Percentiles rank a stretch among this genome's conserved stretches.
phyloP scores from a whole-genome alignment of 2,888 invertebrate genomes.

The Drosophila multiciliata region DNA sequence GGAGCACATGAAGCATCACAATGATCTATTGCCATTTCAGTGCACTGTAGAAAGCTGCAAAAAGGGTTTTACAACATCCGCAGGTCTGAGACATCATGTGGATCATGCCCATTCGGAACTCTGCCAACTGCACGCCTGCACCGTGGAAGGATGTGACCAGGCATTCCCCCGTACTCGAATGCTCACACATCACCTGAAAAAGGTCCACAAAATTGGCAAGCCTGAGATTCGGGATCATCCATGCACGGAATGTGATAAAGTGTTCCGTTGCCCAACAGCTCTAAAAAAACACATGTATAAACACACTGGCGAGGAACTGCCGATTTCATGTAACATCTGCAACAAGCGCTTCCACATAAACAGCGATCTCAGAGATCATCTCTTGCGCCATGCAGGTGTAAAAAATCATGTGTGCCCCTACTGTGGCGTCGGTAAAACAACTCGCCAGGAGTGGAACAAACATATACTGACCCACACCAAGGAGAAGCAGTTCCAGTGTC shows the following conservation, averaged over 20 bases:
- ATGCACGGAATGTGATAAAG: slow-evolving; percentile 81
- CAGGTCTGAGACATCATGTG: slow-evolving; percentile 75
- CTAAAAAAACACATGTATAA: slow-evolving; percentile 83
- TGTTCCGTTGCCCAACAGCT: slow-evolving; percentile 82
- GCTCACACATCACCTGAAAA: slow-evolving; percentile 78
- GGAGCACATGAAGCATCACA: slow-evolving; percentile 82
- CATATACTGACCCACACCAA: slow-evolving; percentile 83
- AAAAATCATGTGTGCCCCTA: slow-evolving; percentile 83
- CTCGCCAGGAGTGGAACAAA: slow-evolving; percentile 82
- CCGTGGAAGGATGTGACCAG: slow-evolving; percentile 78
- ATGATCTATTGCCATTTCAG: slow-evolving; percentile 80
- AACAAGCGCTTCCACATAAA: slow-evolving; percentile 82
- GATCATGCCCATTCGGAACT: slow-evolving; percentile 81
- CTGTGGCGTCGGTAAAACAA: slow-evolving; percentile 83
- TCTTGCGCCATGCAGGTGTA: slow-evolving; percentile 83
- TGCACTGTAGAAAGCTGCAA: slow-evolving; percentile 76
- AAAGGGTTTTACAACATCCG: slow-evolving; percentile 79
- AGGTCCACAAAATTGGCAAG: slow-evolving; percentile 70
- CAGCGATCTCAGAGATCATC: slow-evolving; percentile 82
- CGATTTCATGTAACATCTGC: slow-evolving; percentile 82
- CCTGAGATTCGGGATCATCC: slow-evolving; percentile 72
- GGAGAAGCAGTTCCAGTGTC: slow-evolving; percentile 82
- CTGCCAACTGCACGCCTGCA: slow-evolving; percentile 70
- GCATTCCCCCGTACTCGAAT: slow-evolving; percentile 77
- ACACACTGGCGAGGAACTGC: slow-evolving; percentile 82